Evolutionary conservation across 2,888 invertebrate genomes (phyloP).

Genomic region (Harmothoe impar): DNA sequence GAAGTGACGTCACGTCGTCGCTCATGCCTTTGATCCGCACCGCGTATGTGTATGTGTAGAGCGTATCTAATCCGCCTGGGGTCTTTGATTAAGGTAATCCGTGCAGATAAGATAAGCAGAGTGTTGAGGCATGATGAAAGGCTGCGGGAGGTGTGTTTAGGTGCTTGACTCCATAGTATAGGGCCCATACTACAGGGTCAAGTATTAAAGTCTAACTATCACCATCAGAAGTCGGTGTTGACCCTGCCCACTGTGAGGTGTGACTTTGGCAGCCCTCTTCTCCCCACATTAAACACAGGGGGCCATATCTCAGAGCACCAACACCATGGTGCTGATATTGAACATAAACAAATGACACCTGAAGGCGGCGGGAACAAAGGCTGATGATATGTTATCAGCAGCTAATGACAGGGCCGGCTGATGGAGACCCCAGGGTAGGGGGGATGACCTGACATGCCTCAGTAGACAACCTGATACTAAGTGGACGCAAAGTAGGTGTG

Average conservation of each 20-base stretch:
- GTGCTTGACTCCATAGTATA: not conserved
- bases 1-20: not conserved
- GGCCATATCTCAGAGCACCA: not conserved
- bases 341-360: conserved; percentile 24
- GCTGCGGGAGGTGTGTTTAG: not conserved
- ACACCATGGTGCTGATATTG: too few relatives aligned
- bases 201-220: not conserved
- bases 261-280: too few relatives aligned
- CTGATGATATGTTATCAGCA: conserved; percentile 4
- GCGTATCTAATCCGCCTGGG: conserved; percentile 23
- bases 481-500: too few relatives aligned
- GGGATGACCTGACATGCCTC: not conserved
- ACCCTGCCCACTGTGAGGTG: not conserved
- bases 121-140: not conserved
- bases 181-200: not conserved
- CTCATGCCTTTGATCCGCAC: not conserved
- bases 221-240: not conserved
- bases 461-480: too few relatives aligned
- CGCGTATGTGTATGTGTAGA: not conserved
- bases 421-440: not conserved
- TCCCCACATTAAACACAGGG: too few relatives aligned
- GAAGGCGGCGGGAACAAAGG: not conserved
- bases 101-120: conserved; percentile 1
- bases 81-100: conserved; percentile 3
- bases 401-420: not conserved